Base-by-base conservation (phyloP, 2,113 vertebrate genomes). In the Caloenas nicobarica region DNA sequence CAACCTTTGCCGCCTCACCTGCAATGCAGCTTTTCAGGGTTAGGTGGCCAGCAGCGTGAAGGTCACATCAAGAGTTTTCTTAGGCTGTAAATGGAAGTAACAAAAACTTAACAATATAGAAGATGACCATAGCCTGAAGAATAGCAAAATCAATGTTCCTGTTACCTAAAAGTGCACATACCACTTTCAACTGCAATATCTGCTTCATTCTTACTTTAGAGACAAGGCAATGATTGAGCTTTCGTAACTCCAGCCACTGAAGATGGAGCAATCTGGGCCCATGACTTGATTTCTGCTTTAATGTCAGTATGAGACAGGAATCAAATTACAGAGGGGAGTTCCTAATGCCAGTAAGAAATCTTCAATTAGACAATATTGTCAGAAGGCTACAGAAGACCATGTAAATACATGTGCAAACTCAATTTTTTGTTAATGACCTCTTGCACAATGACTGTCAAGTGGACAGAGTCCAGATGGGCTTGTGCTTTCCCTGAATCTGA, bases 191-290 rank as follows among this genome's bases (percentile, higher is more conserved):
- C 38, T 83, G 51, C 51, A 64, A 0, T 23, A 48, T 13, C 38
- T 88, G 18, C 33, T 64, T 83, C 8, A 2, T 62, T 85, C 48
- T 62, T 80, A 3, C 14, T 46, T 66, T 10, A 44, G 48, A 64
- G 64, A 26, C 23, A 19, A 26, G 26, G 48, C 53, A 58, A 54
- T 18, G 66, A 36, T 51, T 71, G 76, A 86, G 12, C 28, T 48
- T 77, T 53, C 6, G 0, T 26, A 60, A 24, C 16, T 81, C 25
- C 0, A 1, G 31, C 50, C 9, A 2, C 51, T 60, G 40, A 74
- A 62, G 34, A 53, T 0, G 0, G 42, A 90, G 57, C 22, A 77
- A 11, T 58, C 42, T 40, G 46, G 16, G 44, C 40, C 85, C 57
- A 23, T 62, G 50, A 19, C 21, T 78, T 5, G 3, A 19, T 53